Conservation (phyloP, 2,888 invertebrate genomes). For the Tridacna crocea region DNA sequence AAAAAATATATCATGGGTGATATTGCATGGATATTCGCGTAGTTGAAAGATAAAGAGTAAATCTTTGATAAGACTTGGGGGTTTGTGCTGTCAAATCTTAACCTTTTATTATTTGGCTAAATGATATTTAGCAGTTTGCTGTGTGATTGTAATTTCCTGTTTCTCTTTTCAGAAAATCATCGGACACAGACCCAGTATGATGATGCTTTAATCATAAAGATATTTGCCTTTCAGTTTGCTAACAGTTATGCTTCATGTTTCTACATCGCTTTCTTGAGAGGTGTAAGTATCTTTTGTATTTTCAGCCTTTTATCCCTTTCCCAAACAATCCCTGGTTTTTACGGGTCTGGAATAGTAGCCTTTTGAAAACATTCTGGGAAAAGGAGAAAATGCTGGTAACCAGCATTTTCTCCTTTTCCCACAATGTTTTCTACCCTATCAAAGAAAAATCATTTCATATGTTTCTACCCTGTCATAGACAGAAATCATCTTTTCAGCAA, state of each 20-base stretch:
- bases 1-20: no score
- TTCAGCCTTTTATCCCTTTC: neutral
- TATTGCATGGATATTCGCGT: no score
- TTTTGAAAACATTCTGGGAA: neutral
- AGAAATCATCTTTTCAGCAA: no score
- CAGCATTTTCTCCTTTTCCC: neutral
- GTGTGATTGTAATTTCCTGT: neutral
- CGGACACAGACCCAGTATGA: slow-evolving; percentile 84
- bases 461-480: no score
- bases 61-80: no score
- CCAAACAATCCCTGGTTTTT: neutral
- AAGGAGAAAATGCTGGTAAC: neutral
- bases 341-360: neutral
- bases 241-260: slow-evolving; percentile 85
- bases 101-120: neutral
- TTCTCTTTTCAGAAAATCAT: slow-evolving; percentile 84
- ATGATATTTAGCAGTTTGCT: no score
- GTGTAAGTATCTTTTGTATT: slow-evolving; percentile 80
- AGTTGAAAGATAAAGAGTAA: neutral
- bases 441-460: no score
- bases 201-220: slow-evolving; percentile 84
- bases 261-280: slow-evolving; percentile 85
- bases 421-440: no score
- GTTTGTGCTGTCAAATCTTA: no score
- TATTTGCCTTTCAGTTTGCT: slow-evolving; percentile 85